phyloP scores from a whole-genome alignment of 2,888 invertebrate genomes.

The Periphyllus acericola region DNA sequence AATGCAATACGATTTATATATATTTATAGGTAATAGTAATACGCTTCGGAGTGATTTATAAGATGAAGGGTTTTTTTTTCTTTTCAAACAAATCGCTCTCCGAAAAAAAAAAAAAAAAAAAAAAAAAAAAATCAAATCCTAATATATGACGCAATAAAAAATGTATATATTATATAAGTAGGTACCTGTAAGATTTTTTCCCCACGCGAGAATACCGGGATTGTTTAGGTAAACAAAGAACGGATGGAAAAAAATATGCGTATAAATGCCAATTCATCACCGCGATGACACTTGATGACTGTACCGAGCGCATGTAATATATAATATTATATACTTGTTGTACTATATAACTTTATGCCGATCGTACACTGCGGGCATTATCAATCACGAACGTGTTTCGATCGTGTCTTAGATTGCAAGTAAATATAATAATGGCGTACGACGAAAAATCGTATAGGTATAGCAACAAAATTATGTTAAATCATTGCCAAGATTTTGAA shows the following conservation, averaged over 20 bases:
- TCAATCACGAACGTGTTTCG: conserved; percentile 21
- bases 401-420: conserved; percentile 28
- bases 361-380: background rate
- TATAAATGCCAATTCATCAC: conserved; percentile 32
- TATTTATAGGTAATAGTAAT: background rate
- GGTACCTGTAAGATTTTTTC: background rate
- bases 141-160: background rate
- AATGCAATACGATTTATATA: background rate
- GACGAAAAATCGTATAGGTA: background rate
- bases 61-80: background rate
- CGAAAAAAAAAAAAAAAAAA: background rate
- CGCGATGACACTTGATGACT: conserved; percentile 34
- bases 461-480: background rate
- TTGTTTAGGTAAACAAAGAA: conserved; percentile 6
- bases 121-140: background rate
- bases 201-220: background rate
- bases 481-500: background rate
- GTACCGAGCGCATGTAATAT: background rate
- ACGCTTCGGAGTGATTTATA: background rate
- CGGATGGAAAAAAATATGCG: background rate
- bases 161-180: background rate
- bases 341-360: no score
- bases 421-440: background rate
- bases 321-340: background rate
- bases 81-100: conserved; percentile 37